Evolutionary conservation across 2,113 vertebrate species (phyloP).

Genomic region (Coregonus clupeaformis): DNA sequence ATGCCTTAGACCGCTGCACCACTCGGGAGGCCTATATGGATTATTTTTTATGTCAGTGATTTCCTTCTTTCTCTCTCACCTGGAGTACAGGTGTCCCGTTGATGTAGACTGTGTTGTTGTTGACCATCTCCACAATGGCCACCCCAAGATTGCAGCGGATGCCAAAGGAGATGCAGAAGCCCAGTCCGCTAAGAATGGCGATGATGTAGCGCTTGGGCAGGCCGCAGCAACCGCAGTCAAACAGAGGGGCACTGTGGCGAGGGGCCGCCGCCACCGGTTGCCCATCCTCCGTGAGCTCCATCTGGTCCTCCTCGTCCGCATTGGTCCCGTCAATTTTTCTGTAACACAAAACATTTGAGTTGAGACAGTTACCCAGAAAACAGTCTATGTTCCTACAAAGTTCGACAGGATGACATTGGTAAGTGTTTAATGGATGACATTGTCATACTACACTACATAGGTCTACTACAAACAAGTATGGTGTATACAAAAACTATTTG

Average conservation of each 20-base stretch:
- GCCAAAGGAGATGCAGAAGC: conserved; percentile 99
- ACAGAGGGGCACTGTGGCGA: conserved; percentile 43
- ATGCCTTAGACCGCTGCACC: too few species aligned
- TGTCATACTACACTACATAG: too few species aligned
- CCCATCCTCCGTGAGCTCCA: conserved; percentile 90
- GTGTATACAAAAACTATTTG: too few species aligned
- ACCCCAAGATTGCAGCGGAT: conserved; percentile 97
- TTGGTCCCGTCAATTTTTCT: conserved; percentile 90
- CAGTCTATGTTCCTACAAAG: too few species aligned
- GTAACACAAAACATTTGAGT: not conserved
- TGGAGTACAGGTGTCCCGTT: conserved; percentile 88
- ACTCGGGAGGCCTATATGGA: too few species aligned
- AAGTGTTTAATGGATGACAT: too few species aligned
- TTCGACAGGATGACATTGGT: too few species aligned
- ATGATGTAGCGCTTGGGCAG: conserved; percentile 96
- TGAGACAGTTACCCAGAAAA: not conserved
- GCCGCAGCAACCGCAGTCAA: conserved; percentile 86
- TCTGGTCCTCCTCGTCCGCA: conserved; percentile 76
- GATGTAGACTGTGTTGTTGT: conserved; percentile 91
- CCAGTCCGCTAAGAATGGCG: conserved; percentile 92
- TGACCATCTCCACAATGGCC: conserved; percentile 98
- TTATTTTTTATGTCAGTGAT: too few species aligned
- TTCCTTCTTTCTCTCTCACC: conserved; percentile 52
- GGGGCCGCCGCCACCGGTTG: conserved; percentile 66
- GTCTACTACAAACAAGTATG: too few species aligned